These are phyloP conservation scores for Rhea pennata DNA, from an alignment of 2,113 vertebrate genomes.

Conservation along the genomic window DNA sequence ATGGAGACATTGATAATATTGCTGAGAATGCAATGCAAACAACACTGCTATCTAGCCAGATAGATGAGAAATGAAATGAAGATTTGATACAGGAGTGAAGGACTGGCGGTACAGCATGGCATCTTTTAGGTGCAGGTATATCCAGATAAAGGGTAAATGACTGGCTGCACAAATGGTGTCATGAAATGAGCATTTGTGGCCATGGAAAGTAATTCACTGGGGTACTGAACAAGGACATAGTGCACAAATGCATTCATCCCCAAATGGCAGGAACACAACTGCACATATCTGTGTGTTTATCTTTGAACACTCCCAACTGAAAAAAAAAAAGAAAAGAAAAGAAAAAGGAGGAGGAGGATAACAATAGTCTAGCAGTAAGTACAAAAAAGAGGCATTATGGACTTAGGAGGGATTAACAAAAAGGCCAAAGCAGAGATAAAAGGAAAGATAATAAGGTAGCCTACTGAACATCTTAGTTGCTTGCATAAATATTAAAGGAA, in stretches of 20 bases:
- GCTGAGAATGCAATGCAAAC: neutral
- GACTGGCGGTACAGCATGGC: neutral
- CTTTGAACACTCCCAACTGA: neutral
- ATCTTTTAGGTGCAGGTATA: neutral
- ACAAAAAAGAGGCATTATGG: neutral
- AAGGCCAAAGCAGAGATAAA: neutral
- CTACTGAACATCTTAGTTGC: neutral
- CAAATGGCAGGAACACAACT: neutral
- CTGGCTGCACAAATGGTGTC: neutral
- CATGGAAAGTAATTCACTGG: neutral
- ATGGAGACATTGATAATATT: neutral
- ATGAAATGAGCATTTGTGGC: too few relatives aligned
- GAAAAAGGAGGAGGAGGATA: neutral
- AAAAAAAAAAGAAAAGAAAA: neutral
- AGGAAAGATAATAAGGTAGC: neutral
- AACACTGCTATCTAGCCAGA: neutral
- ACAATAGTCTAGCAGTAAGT: neutral
- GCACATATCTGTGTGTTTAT: neutral
- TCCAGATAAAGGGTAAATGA: neutral
- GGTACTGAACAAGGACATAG: neutral
- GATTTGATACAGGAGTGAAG: neutral
- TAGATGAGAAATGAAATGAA: neutral
- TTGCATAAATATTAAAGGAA: neutral
- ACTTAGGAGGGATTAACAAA: neutral
- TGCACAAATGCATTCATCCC: neutral